Conservation (phyloP, 2,888 invertebrate genomes). For the Pocota personata region DNA sequence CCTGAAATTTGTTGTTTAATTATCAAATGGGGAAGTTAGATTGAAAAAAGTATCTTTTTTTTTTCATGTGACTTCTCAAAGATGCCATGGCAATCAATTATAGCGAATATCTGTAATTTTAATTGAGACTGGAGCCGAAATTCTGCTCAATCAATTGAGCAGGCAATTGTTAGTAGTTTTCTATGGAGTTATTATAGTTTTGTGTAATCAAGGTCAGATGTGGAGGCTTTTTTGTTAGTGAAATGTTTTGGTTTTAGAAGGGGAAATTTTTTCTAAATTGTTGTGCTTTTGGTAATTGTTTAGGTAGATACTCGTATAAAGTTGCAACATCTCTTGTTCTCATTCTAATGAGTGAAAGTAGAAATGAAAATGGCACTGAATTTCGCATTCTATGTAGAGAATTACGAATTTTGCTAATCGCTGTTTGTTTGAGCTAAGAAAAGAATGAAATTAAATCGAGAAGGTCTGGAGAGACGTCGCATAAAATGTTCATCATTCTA, state of each 20-base stretch:
- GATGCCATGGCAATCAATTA: constrained; percentile 31
- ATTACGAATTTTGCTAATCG: too few species aligned
- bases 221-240: background rate
- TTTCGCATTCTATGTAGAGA: too few species aligned
- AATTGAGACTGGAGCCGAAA: constrained; percentile 65
- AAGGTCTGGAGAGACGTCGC: too few species aligned
- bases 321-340: too few species aligned
- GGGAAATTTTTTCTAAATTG: background rate
- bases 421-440: too few species aligned
- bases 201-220: constrained; percentile 12
- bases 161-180: constrained; percentile 20
- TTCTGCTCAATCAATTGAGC: constrained; percentile 51
- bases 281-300: background rate
- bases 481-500: too few species aligned
- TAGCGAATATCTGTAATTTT: constrained; percentile 36
- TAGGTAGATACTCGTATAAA: background rate
- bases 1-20: constrained; percentile 33
- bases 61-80: constrained; percentile 1
- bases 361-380: too few species aligned
- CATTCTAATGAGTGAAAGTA: too few species aligned
- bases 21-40: constrained; percentile 17
- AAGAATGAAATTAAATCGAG: too few species aligned
- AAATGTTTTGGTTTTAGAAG: constrained; percentile 11
- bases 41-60: background rate
- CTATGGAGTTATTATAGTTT: background rate